A percentile compares a stretch with the other conserved stretches of the same genome.
phyloP scores from a whole-genome alignment of 2,797 vertebrate genomes.

The Takifugu rubripes region DNA sequence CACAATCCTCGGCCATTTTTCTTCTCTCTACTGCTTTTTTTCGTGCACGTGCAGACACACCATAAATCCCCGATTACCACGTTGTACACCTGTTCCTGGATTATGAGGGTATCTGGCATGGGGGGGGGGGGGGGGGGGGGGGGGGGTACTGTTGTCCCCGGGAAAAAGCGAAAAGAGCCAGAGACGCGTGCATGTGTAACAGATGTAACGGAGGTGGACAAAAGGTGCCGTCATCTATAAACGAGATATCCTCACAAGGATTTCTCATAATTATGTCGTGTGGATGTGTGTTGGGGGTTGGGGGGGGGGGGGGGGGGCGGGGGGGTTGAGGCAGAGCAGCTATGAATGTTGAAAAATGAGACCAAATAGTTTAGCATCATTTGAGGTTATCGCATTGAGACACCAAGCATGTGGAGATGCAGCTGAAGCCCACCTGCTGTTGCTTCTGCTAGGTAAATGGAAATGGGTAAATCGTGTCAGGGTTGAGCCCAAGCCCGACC shows the following conservation, averaged over 20 bases:
- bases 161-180: slow-evolving; percentile 53
- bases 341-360: neutral
- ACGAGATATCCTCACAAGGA: slow-evolving; percentile 20
- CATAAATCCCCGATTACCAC: slow-evolving; percentile 71
- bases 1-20: too few species aligned
- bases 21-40: neutral
- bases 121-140: too few species aligned
- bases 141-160: slow-evolving; percentile 40
- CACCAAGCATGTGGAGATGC: too few species aligned
- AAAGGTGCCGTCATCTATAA: neutral
- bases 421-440: too few species aligned
- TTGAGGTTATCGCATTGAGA: too few species aligned
- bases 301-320: slow-evolving; percentile 58
- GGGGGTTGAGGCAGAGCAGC: slow-evolving; percentile 44
- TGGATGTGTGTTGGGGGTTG: slow-evolving; percentile 61
- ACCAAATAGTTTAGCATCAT: too few species aligned
- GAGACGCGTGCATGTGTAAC: neutral
- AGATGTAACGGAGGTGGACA: too few species aligned
- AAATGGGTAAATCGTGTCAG: neutral
- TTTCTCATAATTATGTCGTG: slow-evolving; percentile 1
- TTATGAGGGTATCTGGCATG: slow-evolving; percentile 72
- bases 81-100: slow-evolving; percentile 72
- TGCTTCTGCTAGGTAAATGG: too few species aligned
- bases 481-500: too few species aligned
- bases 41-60: slow-evolving; percentile 8